phyloP scores from a whole-genome alignment of 2,888 invertebrate genomes.

The Heliconius ismenius region DNA sequence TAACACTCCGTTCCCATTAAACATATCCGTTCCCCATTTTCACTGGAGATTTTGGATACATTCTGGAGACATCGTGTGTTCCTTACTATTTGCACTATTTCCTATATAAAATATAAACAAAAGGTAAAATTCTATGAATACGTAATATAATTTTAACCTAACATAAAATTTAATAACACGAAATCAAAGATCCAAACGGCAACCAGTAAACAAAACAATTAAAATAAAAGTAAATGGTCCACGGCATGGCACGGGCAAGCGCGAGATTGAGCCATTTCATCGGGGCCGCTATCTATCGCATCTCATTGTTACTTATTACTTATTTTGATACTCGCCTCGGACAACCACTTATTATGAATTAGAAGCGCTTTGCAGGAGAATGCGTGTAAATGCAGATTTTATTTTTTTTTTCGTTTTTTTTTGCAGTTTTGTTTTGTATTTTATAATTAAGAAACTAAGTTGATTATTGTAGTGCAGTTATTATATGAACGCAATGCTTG shows the following conservation, averaged over 20 bases:
- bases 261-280: constrained; percentile 73
- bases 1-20: too few species aligned
- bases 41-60: too few species aligned
- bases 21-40: too few species aligned
- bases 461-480: not conserved
- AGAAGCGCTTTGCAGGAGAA: constrained; percentile 60
- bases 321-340: constrained; percentile 55
- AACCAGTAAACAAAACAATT: constrained; percentile 20
- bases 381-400: constrained; percentile 48
- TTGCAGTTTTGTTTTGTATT: not conserved
- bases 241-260: constrained; percentile 3
- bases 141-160: too few species aligned
- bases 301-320: constrained; percentile 57
- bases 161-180: too few species aligned
- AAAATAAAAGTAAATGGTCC: constrained; percentile 19
- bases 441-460: constrained; percentile 3
- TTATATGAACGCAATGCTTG: not conserved
- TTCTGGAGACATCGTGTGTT: too few species aligned
- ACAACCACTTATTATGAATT: constrained; percentile 73
- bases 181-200: too few species aligned
- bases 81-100: too few species aligned
- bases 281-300: constrained; percentile 64
- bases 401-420: not conserved
- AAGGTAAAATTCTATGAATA: too few species aligned
- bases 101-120: too few species aligned